Conservation (phyloP, 1,140 invertebrate genomes). For the Drosophila guanche region DNA sequence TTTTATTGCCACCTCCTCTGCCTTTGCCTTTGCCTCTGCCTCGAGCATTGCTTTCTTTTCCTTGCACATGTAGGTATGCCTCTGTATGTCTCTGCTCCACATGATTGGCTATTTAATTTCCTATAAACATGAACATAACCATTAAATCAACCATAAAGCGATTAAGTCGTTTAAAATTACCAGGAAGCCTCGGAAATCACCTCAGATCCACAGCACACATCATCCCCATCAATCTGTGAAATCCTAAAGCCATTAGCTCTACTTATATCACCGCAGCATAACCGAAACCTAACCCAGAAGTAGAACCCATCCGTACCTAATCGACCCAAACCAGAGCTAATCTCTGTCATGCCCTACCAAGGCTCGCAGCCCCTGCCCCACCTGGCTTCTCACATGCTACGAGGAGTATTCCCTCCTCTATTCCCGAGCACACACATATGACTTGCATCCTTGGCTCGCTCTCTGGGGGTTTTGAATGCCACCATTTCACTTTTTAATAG, state of each 20-base stretch:
- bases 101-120: constrained; percentile 46
- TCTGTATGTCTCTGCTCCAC: constrained; percentile 16
- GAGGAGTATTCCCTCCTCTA: background rate
- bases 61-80: background rate
- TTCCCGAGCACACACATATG: constrained; percentile 26
- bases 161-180: constrained; percentile 32
- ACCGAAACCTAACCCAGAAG: background rate
- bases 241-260: background rate
- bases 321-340: constrained; percentile 21
- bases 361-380: background rate
- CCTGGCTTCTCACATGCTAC: no score
- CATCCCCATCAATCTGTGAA: background rate
- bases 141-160: constrained; percentile 8
- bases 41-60: background rate
- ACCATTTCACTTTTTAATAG: constrained; percentile 72
- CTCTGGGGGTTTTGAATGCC: constrained; percentile 23
- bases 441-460: constrained; percentile 33
- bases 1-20: constrained; percentile 47
- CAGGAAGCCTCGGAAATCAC: background rate
- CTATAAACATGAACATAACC: constrained; percentile 26
- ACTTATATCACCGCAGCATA: constrained; percentile 22
- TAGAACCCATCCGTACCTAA: constrained; percentile 15
- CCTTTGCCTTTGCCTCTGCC: background rate
- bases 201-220: background rate
- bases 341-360: constrained; percentile 1